Base-by-base conservation (phyloP, 2,888 invertebrate species). In the Bibio marci region DNA sequence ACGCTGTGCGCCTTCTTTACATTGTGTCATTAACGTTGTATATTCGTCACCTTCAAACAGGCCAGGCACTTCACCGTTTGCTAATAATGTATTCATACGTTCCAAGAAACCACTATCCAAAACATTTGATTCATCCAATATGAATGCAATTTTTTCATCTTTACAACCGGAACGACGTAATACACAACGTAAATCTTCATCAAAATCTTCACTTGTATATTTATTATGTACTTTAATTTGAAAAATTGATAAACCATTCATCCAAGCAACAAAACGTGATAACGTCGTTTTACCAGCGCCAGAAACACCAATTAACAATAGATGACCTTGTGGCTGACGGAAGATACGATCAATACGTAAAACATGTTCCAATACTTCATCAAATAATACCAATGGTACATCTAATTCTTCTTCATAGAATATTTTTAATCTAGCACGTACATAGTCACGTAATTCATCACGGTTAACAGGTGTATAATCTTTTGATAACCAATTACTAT, bases 321-420 rank as follows among this genome's bases (percentile, higher is more conserved):
- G 64, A 64, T 99, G 98, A 40, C 98, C 98, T 60, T 99, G 97
- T 7, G 95, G 95, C 62, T 98, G 97, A 40, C 98, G 73, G 77
- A 98, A 98, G 55, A 99, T 98, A 55, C 98, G 74, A 69, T 99
- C 98, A 57, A 99, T 98, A 50, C 98, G 75, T 44, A 99, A 65
- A 38, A 98, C 97, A 62, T 99, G 98, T 59, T 99, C 98, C 35
- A 99, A 62, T n/a, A 99, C 97, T 65, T 99, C 97, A 62, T 99
- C 95, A 63, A 98, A 99, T 30, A 99, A 69, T 28, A 99, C 98
- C 30, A 99, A 66, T 0, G 91, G 95, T 4, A 99, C 98, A 60
- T 99, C 98, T 42, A 99, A 63, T 57, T 99, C 98, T 65, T 99
- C 98, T 62, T 99, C 98, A 58, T 98, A 98, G 69, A 99, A 99